Base-by-base conservation (phyloP, 2,888 invertebrate species). In the Cosmopolites sordidus region DNA sequence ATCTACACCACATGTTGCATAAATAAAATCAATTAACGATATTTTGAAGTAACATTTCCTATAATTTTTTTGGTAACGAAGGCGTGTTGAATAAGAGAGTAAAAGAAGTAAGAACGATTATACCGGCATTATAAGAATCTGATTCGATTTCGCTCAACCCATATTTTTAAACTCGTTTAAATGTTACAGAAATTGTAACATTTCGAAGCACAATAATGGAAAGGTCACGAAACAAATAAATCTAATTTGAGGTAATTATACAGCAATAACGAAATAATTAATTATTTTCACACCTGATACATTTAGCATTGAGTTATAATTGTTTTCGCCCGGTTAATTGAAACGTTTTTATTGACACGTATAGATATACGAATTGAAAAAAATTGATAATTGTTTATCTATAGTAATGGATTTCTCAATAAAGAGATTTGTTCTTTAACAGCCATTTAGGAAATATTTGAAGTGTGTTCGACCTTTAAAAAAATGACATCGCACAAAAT, bases 191-290 rank as follows among this genome's bases (percentile, higher is more conserved):
- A 45, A 22, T 39, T 29, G 40, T 45, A 45, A 41, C 39, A 41
- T 45, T 44, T 51, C 45, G 27, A 16, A 47, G 18, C 27, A 53
- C 52, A 53, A 53, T 48, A 29, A 43, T 43, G 43, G 16, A 53
- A 53, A 53, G 52, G 52, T 53, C 48, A 53, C 30, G 48, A 44
- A 53, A 38, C 22, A 48, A 48, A 48, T 48, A 53, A 53, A 53
- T 48, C 48, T 41, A 53, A 53, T 43, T 43, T 16, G 38, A 38
- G 43, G 43, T 47, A 53, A 48, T 53, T 48, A 53, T 48, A 18
- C 38, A 43, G 43, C 38, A 48, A 53, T 44, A 53, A 53, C 39
- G 40, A 48, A 53, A 48, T 48, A 53, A 53, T 48, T 53, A 39
- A 43, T 48, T 48, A 44, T 43, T 53, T 22, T 53, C 52, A 48